Base-by-base conservation (phyloP, 2,797 vertebrate species). In the Taeniopygia guttata region DNA sequence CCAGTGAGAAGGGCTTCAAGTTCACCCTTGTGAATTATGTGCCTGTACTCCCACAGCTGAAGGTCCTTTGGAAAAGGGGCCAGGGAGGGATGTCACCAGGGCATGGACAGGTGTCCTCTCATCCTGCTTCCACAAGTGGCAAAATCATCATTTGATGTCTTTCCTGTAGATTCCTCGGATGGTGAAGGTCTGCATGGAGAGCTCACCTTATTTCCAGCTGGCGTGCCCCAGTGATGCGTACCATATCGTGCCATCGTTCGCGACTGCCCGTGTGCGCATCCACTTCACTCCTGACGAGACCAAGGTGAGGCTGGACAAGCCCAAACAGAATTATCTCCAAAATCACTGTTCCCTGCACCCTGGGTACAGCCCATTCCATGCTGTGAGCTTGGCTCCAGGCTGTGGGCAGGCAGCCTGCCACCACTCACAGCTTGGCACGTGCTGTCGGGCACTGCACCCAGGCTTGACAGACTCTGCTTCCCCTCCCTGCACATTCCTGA, bases 121-220 rank as follows among this genome's bases (percentile, higher is more conserved):
- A 2, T 67, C 8, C 7, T 66, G 32, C 56, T 83, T 66, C 34
- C 42, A 26, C 2, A 2, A 45, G 32, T 30, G 25, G 8, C 34
- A 43, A 11, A 25, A 17, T 40, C 7, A n/a, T 36, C 1, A 1
- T 69, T 83, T 45, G 22, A 2, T 46, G 6, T 93, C 48, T 95
- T 90, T 62, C 13, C 54, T 96, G 36, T 96, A 99, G 98, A 96
- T 98, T 93, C 96, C 98, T 67, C 96, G 76, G 26, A 66, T 98
- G 72, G 97, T 99, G 86, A 99, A 98, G 89, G 82, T 99, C n/a
- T 77, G 97, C 72, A 96, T 97, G 84, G 97, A 98, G 87, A 97
- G 94, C 55, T 98, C 98, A 0, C 97, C 98, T 14, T 98, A 98
- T 79, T 99, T 99, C 96, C 96, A 89, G 80, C 96, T 99, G 58